Conservation (phyloP, 2,797 vertebrate species). For the Aythya fuligula region DNA sequence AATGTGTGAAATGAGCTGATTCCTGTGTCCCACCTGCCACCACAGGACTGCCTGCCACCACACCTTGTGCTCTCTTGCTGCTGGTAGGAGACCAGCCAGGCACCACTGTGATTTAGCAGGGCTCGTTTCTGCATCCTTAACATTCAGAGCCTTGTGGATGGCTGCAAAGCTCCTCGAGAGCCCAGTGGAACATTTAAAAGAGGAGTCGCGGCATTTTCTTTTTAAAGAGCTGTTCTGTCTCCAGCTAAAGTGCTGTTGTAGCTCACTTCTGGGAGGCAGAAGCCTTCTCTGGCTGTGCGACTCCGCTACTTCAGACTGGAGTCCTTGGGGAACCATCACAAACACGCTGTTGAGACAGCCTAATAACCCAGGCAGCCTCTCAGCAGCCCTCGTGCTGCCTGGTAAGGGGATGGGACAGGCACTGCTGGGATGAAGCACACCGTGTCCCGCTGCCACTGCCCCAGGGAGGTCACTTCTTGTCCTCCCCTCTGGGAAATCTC, state of each 20-base stretch:
- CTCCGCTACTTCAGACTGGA: neutral
- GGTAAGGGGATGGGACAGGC: neutral
- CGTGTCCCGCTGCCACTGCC: neutral
- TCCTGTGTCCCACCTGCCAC: neutral
- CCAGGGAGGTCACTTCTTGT: neutral
- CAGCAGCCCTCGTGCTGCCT: neutral
- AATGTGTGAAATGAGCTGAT: neutral
- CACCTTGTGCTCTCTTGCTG: neutral
- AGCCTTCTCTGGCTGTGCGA: neutral
- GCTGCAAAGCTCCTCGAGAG: neutral
- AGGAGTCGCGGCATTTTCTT: neutral
- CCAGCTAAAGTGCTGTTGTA: neutral
- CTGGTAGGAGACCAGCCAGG: accelerated
- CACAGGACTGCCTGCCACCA: neutral
- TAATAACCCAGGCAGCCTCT: neutral
- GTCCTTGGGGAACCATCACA: neutral
- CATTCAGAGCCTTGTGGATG: neutral
- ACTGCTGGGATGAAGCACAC: neutral
- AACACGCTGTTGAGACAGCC: neutral
- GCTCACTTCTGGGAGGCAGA: neutral
- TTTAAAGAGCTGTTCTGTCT: neutral
- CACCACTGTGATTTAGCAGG: neutral
- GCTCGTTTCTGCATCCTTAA: neutral
- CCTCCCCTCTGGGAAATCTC: neutral
- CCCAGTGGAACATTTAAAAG: neutral